A percentile compares a stretch with the other conserved stretches of the same genome.
phyloP scores from a whole-genome alignment of 1,140 invertebrate species.

The Popillia japonica region DNA sequence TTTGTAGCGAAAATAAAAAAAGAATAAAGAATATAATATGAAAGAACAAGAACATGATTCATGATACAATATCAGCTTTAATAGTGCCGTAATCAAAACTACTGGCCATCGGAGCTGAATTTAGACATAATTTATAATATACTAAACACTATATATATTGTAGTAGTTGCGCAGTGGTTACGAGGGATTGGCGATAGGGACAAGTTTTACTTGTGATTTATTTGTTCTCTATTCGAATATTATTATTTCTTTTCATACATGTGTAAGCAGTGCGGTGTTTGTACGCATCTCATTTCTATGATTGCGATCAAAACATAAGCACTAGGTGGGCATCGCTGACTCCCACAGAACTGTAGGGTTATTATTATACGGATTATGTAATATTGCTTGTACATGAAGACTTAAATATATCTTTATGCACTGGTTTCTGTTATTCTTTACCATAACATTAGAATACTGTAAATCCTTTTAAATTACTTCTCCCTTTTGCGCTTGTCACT shows the following conservation, averaged over 20 bases:
- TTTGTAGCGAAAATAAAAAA: slow-evolving; percentile 48
- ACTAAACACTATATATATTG: slow-evolving; percentile 58
- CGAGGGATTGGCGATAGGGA: slow-evolving; percentile 58
- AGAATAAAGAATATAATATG: slow-evolving; percentile 31
- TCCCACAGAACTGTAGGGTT: slow-evolving; percentile 58
- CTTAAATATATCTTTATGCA: slow-evolving; percentile 65
- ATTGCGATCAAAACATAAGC: slow-evolving; percentile 42
- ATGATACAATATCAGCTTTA: slow-evolving; percentile 48
- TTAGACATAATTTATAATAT: slow-evolving; percentile 54
- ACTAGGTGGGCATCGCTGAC: slow-evolving; percentile 51
- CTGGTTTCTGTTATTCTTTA: slow-evolving; percentile 48
- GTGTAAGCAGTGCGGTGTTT: slow-evolving; percentile 52
- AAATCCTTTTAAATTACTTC: too few species aligned
- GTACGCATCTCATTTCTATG: slow-evolving; percentile 45
- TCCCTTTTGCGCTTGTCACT: too few species aligned
- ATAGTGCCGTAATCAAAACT: slow-evolving; percentile 44
- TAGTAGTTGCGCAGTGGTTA: slow-evolving; percentile 58
- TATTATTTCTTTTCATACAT: slow-evolving; percentile 52
- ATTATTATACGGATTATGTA: slow-evolving; percentile 62
- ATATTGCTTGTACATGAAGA: slow-evolving; percentile 65
- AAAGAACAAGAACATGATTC: slow-evolving; percentile 40
- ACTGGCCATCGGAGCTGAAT: slow-evolving; percentile 44
- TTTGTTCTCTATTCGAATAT: slow-evolving; percentile 59
- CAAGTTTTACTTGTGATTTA: slow-evolving; percentile 56
- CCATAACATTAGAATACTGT: background rate